phyloP scores from a whole-genome alignment of 1,140 invertebrate species.

The Spodoptera frugiperda region DNA sequence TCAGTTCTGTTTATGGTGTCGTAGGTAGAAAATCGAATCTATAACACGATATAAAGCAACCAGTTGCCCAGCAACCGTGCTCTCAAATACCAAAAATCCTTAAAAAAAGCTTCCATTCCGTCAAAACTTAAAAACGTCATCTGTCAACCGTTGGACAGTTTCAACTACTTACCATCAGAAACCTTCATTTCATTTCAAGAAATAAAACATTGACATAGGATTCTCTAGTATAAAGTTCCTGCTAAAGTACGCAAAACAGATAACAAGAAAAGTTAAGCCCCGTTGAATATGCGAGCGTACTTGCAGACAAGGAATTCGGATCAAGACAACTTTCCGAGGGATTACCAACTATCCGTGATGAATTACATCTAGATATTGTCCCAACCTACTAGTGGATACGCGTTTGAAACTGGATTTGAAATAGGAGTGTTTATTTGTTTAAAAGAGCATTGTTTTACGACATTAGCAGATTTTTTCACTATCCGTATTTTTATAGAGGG shows the following conservation, averaged over 20 bases:
- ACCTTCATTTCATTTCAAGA: background rate
- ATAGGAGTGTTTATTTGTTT: background rate
- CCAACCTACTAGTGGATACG: background rate
- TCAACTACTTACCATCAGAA: background rate
- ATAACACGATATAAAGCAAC: too few relatives aligned
- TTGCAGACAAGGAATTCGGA: slow-evolving; percentile 50
- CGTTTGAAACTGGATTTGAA: background rate
- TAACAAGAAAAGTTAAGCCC: slow-evolving; percentile 62
- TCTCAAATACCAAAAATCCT: too few relatives aligned
- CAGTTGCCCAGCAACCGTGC: too few relatives aligned
- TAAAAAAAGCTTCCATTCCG: background rate
- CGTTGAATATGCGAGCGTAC: slow-evolving; percentile 58
- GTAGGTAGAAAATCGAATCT: too few relatives aligned
- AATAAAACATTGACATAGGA: slow-evolving; percentile 30
- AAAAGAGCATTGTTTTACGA: background rate
- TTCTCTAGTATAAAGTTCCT: slow-evolving; percentile 3
- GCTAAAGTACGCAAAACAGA: slow-evolving; percentile 48
- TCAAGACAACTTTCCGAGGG: slow-evolving; percentile 55
- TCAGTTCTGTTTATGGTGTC: too few relatives aligned
- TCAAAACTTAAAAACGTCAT: background rate
- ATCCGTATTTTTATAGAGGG: too few relatives aligned
- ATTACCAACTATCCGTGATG: slow-evolving; percentile 51
- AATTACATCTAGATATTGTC: slow-evolving; percentile 13
- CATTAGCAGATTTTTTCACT: too few relatives aligned
- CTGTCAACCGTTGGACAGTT: background rate